Conservation (phyloP, 2,113 vertebrate species). For the Microtus oregoni region DNA sequence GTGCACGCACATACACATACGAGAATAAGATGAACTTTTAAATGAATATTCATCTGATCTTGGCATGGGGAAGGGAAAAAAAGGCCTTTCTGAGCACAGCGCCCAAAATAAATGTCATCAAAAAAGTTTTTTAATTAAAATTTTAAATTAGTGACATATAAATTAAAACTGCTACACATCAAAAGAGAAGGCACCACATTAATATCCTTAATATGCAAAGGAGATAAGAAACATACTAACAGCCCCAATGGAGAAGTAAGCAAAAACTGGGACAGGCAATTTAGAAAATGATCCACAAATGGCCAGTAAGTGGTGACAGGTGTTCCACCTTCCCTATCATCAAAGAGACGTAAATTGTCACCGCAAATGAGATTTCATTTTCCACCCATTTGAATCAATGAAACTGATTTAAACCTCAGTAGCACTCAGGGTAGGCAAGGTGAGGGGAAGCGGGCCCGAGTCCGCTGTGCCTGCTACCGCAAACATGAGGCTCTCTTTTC, state of each 20-base stretch:
- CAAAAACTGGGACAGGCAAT: conserved; percentile 13
- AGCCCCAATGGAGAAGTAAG: conserved; percentile 17
- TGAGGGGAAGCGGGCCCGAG: background rate
- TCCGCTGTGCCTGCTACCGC: rapidly evolving
- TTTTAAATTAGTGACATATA: conserved; percentile 49
- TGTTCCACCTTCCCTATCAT: conserved; percentile 53
- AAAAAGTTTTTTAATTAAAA: conserved; percentile 16
- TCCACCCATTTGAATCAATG: conserved; percentile 58
- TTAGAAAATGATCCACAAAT: conserved; percentile 64
- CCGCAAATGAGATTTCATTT: conserved; percentile 52
- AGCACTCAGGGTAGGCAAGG: background rate
- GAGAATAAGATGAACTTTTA: background rate
- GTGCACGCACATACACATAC: background rate
- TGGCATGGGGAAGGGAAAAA: background rate
- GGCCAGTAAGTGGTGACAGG: conserved; percentile 48
- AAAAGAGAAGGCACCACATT: conserved; percentile 47
- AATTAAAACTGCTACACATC: conserved; percentile 62
- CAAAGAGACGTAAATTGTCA: conserved; percentile 67
- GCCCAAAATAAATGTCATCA: conserved; percentile 4
- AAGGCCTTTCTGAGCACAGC: background rate
- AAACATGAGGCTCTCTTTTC: background rate
- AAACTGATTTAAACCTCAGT: conserved; percentile 53
- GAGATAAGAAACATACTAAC: conserved; percentile 46
- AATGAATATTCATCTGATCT: background rate
- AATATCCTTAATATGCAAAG: conserved; percentile 56